Evolutionary conservation across 2,113 vertebrate species (phyloP), one percentile per base, ranked within the genome.

Genomic region (Mirza zaza): DNA sequence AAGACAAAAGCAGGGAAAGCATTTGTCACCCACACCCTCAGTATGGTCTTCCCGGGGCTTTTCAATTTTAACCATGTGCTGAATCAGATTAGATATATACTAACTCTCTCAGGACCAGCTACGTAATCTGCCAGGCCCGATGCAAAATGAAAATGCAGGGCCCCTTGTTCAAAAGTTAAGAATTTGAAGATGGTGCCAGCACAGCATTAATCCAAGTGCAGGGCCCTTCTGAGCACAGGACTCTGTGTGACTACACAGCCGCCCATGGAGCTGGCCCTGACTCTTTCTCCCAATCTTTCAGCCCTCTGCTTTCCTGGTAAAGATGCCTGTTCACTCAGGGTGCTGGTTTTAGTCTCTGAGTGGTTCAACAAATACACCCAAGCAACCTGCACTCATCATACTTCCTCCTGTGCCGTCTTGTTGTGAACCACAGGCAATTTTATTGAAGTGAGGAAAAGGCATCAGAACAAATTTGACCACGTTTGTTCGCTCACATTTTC

Each of bases 401-500:
- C 27, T 94, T 70, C 73, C 70, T 96, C 91, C 87, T 91, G 75
- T 89, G 67, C 34, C 7, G 1, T 95, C 89, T 96, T 96, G 80
- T 93, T 87, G 76, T 7, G 65, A 92, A 73, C 80, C 76, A 68
- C 42, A 87, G 87, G 45, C n/a, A 48, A n/a, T 91, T 94, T 96
- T 92, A 96, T 4, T 70, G 75, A 94, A 50, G 34, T 21, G 36
- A 87, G 45, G 86, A 76, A 94, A 94, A 96, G 77, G 34, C 80
- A 55, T 48, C 50, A 39, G 73, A 91, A 95, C 67, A 75, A 61
- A 81, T 57, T 59, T 95, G 61, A 87, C 68, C 83, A 0, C 67
- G 63, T 76, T 91, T 7, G 27, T 67, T 39, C 4, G 45, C 80
- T 93, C 83, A 80, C 36, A 29, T 95, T 93, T 93, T 97, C 92